Evolutionary conservation across 2,113 vertebrate genomes (phyloP), one percentile per base, ranked within the genome.

Genomic region (Pangasianodon gigas): DNA sequence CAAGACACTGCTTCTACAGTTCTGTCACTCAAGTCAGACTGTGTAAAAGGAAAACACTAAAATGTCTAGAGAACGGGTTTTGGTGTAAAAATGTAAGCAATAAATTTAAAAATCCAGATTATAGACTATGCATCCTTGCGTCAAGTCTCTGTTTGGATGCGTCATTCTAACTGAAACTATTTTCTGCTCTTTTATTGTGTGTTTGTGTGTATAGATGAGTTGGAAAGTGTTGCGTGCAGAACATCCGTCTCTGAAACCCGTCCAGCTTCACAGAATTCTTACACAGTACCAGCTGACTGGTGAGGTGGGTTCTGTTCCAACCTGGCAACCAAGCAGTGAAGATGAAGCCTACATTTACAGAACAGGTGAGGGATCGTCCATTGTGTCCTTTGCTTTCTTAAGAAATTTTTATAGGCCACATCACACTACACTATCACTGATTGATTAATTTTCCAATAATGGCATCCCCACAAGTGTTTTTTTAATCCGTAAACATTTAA

Each of bases 251-350:
- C 95, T 99, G 92, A 98, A 96, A 91, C 96, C 98, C 0, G 96
- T 97, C 0, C 98, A 99, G 94, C 96, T 99, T 46, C 97, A 98
- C 90, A 94, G 97, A 86, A 96, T 99, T 88, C 96, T 99, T 90
- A 97, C 96, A 3, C 97, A 98, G 91, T 98, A 98, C 94, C 97
- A 98, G 95, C 94, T 95, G 6, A 97, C 96, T 56, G 96, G 96
- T 0, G 97, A 97, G 2, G 71, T 97, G 87, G 97, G 97, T 13
- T 95, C 97, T 5, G 90, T 97, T 26, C 92, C 96, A 0, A 91
- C 90, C 0, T 99, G 98, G 98, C 97, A 98, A 90, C 97, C 97
- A 0, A 92, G 93, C 0, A 95, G 96, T 13, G 97, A 96, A 89
- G 98, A 99, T 3, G 95, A 95, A 91, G 93, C 96, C 0, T 96